phyloP scores from a whole-genome alignment of 2,888 invertebrate species.

The Choristoneura rosaceana region DNA sequence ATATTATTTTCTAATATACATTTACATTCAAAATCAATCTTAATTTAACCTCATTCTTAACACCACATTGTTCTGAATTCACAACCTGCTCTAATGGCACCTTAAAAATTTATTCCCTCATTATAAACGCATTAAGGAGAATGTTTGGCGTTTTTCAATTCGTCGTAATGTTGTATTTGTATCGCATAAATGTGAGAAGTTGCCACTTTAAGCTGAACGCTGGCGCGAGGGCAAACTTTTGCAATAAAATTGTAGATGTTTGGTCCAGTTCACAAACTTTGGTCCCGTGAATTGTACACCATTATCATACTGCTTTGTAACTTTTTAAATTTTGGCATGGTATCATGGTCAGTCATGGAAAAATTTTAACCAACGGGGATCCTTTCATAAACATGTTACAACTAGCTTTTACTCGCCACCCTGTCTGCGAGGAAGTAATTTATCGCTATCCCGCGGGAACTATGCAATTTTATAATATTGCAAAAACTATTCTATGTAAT shows the following conservation, averaged over 20 bases:
- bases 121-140: conserved; percentile 34
- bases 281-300: neutral
- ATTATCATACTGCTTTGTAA: too few relatives aligned
- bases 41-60: neutral
- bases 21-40: neutral
- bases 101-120: conserved; percentile 3
- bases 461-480: too few relatives aligned
- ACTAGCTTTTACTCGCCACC: too few relatives aligned
- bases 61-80: neutral
- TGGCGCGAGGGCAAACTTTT: conserved; percentile 65
- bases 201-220: conserved; percentile 61
- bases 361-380: too few relatives aligned
- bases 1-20: neutral
- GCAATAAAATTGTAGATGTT: conserved; percentile 64
- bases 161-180: conserved; percentile 62
- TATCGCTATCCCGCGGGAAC: too few relatives aligned
- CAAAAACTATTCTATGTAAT: too few relatives aligned
- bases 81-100: neutral
- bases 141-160: conserved; percentile 66
- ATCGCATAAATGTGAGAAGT: conserved; percentile 69
- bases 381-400: too few relatives aligned
- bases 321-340: too few relatives aligned
- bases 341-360: too few relatives aligned
- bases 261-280: conserved; percentile 16
- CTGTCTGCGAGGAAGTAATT: too few relatives aligned